phyloP scores from a whole-genome alignment of 2,113 vertebrate species.

The Rhinoptilus africanus region DNA sequence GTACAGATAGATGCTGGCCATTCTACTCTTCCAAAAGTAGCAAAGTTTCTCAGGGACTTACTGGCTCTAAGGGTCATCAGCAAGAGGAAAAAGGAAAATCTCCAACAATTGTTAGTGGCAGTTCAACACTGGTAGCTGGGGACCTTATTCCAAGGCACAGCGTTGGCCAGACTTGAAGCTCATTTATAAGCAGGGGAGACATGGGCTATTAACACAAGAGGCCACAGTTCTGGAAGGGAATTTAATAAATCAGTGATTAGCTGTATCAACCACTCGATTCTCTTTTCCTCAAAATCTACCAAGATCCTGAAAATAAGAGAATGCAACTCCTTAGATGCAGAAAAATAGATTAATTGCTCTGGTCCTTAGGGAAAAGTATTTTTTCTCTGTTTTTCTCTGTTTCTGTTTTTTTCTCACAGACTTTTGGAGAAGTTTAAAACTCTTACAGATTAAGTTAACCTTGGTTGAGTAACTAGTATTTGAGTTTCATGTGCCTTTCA shows the following conservation, averaged over 20 bases:
- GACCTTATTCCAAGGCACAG: background rate
- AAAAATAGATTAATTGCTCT: background rate
- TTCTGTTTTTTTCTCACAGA: background rate
- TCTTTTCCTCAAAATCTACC: background rate
- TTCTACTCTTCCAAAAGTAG: background rate
- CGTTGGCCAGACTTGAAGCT: accelerated
- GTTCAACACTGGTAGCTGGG: background rate
- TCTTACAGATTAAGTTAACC: background rate
- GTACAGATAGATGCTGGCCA: background rate
- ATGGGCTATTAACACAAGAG: background rate
- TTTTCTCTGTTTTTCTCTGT: too few species aligned
- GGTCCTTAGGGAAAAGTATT: background rate
- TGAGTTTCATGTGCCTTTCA: background rate
- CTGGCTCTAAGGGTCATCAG: background rate
- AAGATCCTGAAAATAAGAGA: background rate
- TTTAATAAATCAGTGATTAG: background rate
- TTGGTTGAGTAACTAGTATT: background rate
- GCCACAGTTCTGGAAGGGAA: background rate
- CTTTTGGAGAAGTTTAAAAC: background rate
- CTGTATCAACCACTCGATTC: background rate
- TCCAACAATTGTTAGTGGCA: background rate
- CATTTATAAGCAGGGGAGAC: accelerated
- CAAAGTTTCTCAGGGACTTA: background rate
- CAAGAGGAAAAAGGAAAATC: background rate
- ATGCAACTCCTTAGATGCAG: background rate